Evolutionary conservation across 2,888 invertebrate genomes (phyloP), one percentile per base, ranked within the genome.

Genomic region (Tethea ocularis): DNA sequence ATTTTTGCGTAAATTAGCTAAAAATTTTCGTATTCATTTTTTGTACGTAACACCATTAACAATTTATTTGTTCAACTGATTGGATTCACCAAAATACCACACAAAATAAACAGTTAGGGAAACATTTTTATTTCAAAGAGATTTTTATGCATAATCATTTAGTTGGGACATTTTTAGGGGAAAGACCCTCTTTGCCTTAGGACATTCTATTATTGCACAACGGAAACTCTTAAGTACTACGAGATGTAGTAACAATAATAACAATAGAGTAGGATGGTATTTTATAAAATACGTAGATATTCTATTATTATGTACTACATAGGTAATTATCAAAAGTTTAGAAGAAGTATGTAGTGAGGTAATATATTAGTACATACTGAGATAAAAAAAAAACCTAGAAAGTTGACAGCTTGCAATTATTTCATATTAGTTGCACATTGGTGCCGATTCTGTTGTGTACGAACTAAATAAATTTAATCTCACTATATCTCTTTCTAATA

Each of bases 121-220:
- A 64, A 62, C 57, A 59, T 69, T 64, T 63, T 67, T 68, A 67
- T 67, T 64, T 67, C 61, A 66, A 62, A 63, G 62, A 58, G 59
- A 60, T 57, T 63, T 57, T 63, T 62, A 56, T 62, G 62, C 63
- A 64, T 63, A 63, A 61, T 61, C 67, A 57, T 67, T 64, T 61
- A 62, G 63, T 60, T 20, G 46, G 46, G 20, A 20, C 46, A 46
- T 46, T 20, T 17, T 17, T 46, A 20, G 61, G 61, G 54, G 58
- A 58, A 61, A 58, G 65, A 61, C 56, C 63, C 62, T 64, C 63
- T 64, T 62, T 61, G 69, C 69, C 67, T 62, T 57, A 61, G 69
- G 69, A 66, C 64, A 61, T 57, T 71, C 55, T 61, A 67, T 67
- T 67, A 66, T 66, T 57, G 59, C 41, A 67, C 63, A 58, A 10